phyloP scores from a whole-genome alignment of 2,113 vertebrate species.

The Ammodytes dubius region DNA sequence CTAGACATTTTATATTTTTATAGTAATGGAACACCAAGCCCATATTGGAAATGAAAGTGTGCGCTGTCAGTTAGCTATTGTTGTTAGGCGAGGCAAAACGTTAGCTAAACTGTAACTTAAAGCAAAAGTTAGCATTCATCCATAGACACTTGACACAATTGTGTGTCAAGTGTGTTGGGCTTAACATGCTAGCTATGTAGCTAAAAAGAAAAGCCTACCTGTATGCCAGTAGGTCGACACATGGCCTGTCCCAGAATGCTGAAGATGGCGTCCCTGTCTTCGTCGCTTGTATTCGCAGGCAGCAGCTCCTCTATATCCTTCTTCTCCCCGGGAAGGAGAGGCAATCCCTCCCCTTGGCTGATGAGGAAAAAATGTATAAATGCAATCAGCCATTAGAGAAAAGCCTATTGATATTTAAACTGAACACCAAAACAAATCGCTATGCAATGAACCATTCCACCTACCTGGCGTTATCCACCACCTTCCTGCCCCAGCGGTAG shows the following conservation, averaged over 20 bases:
- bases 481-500: constrained; percentile 98
- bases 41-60: too few relatives aligned
- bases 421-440: too few relatives aligned
- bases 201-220: constrained; percentile 79
- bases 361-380: not conserved
- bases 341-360: constrained; percentile 97
- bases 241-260: constrained; percentile 97
- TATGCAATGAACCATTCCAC: constrained; percentile 30
- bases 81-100: too few relatives aligned
- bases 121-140: too few relatives aligned
- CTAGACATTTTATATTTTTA: too few relatives aligned
- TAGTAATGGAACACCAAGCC: too few relatives aligned
- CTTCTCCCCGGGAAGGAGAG: constrained; percentile 93
- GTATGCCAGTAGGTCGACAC: constrained; percentile 96
- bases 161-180: too few relatives aligned
- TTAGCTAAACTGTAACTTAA: too few relatives aligned
- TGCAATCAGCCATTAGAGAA: not conserved
- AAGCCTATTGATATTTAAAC: too few relatives aligned
- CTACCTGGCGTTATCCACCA: constrained; percentile 98
- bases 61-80: too few relatives aligned
- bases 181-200: too few relatives aligned
- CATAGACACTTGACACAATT: too few relatives aligned
- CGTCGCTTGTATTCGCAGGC: constrained; percentile 89
- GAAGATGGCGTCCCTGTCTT: constrained; percentile 95
- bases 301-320: constrained; percentile 94